Conservation (phyloP, 2,888 invertebrate species). For the Cyclophora albipunctata region DNA sequence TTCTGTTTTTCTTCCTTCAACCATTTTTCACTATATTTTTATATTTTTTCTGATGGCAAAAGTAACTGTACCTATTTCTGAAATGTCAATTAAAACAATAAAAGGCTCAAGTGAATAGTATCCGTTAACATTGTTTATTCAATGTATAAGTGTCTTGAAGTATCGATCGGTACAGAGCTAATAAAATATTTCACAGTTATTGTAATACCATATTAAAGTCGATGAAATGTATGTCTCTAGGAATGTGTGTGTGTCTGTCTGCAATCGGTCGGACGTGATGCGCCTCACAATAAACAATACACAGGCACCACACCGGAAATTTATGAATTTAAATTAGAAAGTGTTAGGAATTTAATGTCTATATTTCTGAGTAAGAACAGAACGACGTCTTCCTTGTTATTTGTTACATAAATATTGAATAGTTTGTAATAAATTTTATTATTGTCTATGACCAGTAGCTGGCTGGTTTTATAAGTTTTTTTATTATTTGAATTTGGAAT, state of each 20-base stretch:
- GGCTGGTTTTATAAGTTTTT: constrained; percentile 27
- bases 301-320: constrained; percentile 62
- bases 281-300: constrained; percentile 48
- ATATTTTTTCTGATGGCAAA: no score
- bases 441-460: constrained; percentile 44
- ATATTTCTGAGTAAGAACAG: constrained; percentile 22
- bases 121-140: no score
- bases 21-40: no score
- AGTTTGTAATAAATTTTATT: constrained; percentile 18
- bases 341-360: constrained; percentile 70
- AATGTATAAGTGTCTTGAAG: no score
- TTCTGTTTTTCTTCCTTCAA: no score
- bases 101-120: no score
- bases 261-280: constrained; percentile 66
- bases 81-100: no score
- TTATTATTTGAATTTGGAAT: constrained; percentile 12
- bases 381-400: constrained; percentile 40
- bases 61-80: no score
- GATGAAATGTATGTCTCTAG: constrained; percentile 38
- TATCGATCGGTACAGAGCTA: constrained; percentile 6
- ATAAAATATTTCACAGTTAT: constrained; percentile 22
- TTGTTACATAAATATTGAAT: constrained; percentile 57
- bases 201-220: constrained; percentile 20
- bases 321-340: constrained; percentile 75
- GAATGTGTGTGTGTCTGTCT: constrained; percentile 44